Evolutionary conservation across 2,888 invertebrate genomes (phyloP), one percentile per base, ranked within the genome.

Genomic region (Dryocosmus kuriphilus): DNA sequence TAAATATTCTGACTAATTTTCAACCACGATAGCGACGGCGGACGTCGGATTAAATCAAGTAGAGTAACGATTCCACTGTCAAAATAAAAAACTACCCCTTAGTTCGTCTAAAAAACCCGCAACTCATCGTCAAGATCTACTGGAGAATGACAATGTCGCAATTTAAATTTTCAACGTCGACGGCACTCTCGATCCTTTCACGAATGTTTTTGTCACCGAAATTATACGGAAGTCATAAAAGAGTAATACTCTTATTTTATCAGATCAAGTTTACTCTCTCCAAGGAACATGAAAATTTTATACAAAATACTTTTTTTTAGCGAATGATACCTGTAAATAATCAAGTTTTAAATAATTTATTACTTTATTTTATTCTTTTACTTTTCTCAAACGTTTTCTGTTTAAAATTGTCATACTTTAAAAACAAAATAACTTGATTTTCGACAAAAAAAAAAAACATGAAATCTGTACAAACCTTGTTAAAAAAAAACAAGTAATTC

Each of bases 21-120:
- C 46, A 67, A 67, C 46, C 41, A 67, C 9, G 38, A 46, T 67
- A 46, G 41, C 46, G 46, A 46, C 41, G 24, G 19, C 8, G 19
- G 41, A 67, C 46, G 46, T 27, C 27, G 24, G 27, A 46, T 67
- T 16, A 32, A 35, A 35, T 46, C 46, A 67, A 24, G 27, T 46
- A 46, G 67, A 46, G 67, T 46, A 67, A 46, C 67, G 67, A 67
- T 67, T 67, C 46, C 67, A 67, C 67, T 67, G 46, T 46, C 46
- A 67, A 67, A 67, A 67, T 9, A 38, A 30, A 30, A 1, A 46
- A 67, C 41, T 65, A 65, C 24, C 67, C 67, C 27, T 19, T 46
- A 67, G 46, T 24, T 67, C 27, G 30, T 46, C 67, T 30, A 67
- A 2, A 46, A 27, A 4, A 67, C 46, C 67, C 67, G 46, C 9